phyloP scores from a whole-genome alignment of 2,888 invertebrate species.

The Osmoderma eremita region DNA sequence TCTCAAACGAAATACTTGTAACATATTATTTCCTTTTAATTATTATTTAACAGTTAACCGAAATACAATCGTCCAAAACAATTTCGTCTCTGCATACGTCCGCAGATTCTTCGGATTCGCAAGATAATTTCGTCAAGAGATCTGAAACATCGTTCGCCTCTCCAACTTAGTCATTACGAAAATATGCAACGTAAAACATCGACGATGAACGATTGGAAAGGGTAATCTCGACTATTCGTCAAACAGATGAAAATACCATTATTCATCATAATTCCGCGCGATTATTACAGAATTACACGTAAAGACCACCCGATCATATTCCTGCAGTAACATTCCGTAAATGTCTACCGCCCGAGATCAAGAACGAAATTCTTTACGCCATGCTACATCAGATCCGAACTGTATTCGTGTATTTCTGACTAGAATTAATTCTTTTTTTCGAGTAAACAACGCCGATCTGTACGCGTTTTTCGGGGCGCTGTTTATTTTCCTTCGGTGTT shows the following conservation, averaged over 20 bases:
- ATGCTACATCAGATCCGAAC: neutral
- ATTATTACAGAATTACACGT: neutral
- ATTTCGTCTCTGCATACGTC: no score
- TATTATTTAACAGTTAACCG: no score
- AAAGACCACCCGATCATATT: neutral
- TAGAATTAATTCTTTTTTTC: constrained; percentile 25
- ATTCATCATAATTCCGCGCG: neutral
- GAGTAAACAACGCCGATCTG: constrained; percentile 18
- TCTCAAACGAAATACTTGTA: no score
- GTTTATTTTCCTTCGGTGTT: constrained; percentile 32
- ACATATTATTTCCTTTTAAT: no score
- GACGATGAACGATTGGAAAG: no score
- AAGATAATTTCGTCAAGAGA: no score
- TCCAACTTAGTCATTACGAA: no score
- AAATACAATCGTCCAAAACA: no score
- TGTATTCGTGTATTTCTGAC: constrained; percentile 8
- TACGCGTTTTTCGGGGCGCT: constrained; percentile 21
- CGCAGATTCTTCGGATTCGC: constrained; percentile 47
- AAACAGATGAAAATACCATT: neutral
- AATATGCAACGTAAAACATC: no score
- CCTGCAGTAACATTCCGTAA: constrained; percentile 8
- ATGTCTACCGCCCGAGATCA: neutral
- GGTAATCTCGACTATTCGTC: neutral
- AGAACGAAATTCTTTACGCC: neutral
- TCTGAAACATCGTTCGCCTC: no score